A percentile compares a stretch with the other conserved stretches of the same genome.
These are phyloP conservation scores for Parapsyche elsis DNA, from an alignment of 1,140 invertebrate species.

Conservation along the genomic window DNA sequence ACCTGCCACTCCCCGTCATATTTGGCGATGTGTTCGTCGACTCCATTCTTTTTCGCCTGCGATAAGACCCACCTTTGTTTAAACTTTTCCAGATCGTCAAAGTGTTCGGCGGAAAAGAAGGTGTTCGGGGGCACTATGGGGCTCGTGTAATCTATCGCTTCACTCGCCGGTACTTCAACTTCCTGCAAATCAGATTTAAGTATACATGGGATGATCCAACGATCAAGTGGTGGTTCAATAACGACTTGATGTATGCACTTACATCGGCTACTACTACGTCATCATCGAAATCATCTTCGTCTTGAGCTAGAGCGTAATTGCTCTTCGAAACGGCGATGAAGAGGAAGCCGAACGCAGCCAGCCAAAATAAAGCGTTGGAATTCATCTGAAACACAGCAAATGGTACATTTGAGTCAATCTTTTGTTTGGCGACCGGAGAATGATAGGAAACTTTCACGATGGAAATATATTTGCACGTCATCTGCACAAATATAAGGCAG, in stretches of 20 bases:
- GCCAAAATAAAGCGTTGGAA: conserved; percentile 46
- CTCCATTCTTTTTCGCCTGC: conserved; percentile 92
- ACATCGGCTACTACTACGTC: conserved; percentile 54
- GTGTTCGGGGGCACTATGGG: conserved; percentile 71
- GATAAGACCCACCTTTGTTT: conserved; percentile 88
- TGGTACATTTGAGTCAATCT: no score
- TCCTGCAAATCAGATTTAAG: background rate
- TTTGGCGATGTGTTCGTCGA: conserved; percentile 92
- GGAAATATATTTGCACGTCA: no score
- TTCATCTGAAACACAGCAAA: conserved; percentile 48
- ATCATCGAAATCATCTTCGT: conserved; percentile 55
- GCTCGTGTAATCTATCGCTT: conserved; percentile 65
- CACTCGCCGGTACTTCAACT: background rate
- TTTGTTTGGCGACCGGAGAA: no score
- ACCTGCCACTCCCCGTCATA: conserved; percentile 88
- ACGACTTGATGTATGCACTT: background rate
- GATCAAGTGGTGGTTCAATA: background rate
- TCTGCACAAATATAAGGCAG: no score
- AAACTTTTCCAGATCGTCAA: conserved; percentile 83
- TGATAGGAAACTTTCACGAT: no score
- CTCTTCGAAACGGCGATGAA: conserved; percentile 32
- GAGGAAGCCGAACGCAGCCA: background rate
- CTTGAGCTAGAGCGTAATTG: conserved; percentile 43
- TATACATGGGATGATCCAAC: background rate
- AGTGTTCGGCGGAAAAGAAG: conserved; percentile 88